Evolutionary conservation across 2,113 vertebrate genomes (phyloP).

Genomic region (Perca schrenkii): DNA sequence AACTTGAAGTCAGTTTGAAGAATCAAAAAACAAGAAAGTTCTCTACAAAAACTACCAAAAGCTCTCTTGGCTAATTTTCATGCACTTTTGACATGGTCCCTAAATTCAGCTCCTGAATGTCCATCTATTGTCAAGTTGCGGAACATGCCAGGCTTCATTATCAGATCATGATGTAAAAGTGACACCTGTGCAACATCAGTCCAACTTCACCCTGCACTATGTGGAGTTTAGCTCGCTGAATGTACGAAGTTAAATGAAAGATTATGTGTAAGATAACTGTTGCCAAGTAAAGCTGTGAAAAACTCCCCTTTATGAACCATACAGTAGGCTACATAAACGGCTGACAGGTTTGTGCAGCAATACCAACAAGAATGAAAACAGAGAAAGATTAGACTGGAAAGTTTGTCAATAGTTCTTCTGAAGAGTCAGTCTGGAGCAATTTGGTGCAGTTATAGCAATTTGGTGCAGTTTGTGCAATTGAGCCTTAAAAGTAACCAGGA

Average conservation of each 20-base stretch:
- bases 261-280: background rate
- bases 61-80: background rate
- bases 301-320: background rate
- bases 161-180: background rate
- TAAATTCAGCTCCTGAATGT: background rate
- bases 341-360: background rate
- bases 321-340: background rate
- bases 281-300: background rate
- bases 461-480: background rate
- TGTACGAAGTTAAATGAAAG: background rate
- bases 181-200: background rate
- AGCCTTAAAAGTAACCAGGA: background rate
- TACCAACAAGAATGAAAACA: background rate
- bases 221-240: background rate
- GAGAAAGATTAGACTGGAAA: background rate
- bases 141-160: background rate
- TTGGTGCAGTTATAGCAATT: constrained; percentile 9
- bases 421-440: background rate
- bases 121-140: background rate
- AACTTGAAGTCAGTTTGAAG: background rate
- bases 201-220: too few species aligned
- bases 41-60: too few species aligned
- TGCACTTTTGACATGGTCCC: background rate
- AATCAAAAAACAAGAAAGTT: background rate
- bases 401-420: background rate